These are phyloP conservation scores for Clistopyga incitator DNA, from an alignment of 2,888 invertebrate genomes.

Conservation along the genomic window DNA sequence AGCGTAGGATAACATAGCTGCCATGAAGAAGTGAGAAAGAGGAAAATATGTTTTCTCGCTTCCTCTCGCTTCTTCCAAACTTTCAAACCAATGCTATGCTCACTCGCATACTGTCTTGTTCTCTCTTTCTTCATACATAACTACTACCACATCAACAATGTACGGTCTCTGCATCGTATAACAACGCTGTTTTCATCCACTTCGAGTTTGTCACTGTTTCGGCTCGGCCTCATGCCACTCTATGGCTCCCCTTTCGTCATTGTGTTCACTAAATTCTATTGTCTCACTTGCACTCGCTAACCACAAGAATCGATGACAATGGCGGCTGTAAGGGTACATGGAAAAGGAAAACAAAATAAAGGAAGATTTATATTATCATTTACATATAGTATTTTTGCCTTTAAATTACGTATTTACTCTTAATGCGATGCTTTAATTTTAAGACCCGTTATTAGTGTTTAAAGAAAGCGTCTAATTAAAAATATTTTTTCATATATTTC, in stretches of 20 bases:
- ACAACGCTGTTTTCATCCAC: constrained; percentile 22
- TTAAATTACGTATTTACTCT: too few species aligned
- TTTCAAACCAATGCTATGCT: constrained; percentile 9
- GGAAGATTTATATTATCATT: too few species aligned
- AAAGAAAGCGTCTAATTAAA: too few species aligned
- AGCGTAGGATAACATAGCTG: constrained; percentile 72
- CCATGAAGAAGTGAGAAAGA: constrained; percentile 47
- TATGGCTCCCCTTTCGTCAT: constrained; percentile 15
- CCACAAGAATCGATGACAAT: constrained; percentile 5
- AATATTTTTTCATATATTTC: too few species aligned
- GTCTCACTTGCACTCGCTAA: background rate
- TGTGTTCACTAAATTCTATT: constrained; percentile 5
- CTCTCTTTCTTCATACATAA: constrained; percentile 6
- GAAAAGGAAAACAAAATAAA: too few species aligned
- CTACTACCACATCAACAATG: background rate
- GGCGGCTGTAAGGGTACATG: background rate
- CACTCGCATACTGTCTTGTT: background rate
- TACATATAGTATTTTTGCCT: too few species aligned
- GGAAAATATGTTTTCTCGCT: constrained; percentile 45
- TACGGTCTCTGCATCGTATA: background rate
- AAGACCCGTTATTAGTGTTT: too few species aligned
- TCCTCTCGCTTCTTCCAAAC: constrained; percentile 35
- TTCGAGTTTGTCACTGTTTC: constrained; percentile 21
- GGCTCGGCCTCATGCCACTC: background rate
- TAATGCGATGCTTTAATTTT: too few species aligned